These are phyloP conservation scores for Chionoecetes opilio DNA, from an alignment of 1,140 invertebrate genomes.

Conservation along the genomic window DNA sequence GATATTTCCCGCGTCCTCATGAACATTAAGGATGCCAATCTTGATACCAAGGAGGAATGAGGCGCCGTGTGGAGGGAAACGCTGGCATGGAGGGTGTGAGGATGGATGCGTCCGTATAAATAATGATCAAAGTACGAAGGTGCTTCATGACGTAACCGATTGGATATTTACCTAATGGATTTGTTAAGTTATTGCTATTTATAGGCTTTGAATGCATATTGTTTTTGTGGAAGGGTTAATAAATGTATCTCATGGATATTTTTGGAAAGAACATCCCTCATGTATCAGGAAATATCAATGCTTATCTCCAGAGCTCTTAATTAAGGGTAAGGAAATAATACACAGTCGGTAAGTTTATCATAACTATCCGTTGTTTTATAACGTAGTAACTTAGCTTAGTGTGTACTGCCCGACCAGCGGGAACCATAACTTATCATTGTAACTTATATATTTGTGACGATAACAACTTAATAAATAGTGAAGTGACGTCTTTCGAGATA, in stretches of 20 bases:
- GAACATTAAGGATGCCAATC: slow-evolving; percentile 31
- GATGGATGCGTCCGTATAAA: neutral
- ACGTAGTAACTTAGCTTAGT: neutral
- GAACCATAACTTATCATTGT: neutral
- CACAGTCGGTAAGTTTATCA: neutral
- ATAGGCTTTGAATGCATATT: no score
- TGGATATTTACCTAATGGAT: no score
- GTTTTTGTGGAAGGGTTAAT: no score
- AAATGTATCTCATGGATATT: no score
- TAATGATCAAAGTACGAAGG: no score
- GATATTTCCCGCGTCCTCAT: slow-evolving; percentile 52
- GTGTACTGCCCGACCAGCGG: slow-evolving; percentile 13
- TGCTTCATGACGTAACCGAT: no score
- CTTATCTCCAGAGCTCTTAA: no score
- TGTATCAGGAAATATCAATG: no score
- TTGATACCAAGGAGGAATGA: neutral
- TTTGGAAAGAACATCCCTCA: no score
- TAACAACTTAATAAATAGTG: neutral
- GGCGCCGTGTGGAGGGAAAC: neutral
- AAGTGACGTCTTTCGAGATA: neutral
- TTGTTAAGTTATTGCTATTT: no score
- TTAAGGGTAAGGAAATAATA: no score
- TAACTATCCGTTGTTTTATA: neutral
- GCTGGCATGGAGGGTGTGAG: neutral
- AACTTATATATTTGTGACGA: neutral